A percentile compares a stretch with the other conserved stretches of the same genome.
phyloP scores from a whole-genome alignment of 2,888 invertebrate genomes.

The Drosophila nigritarsus region DNA sequence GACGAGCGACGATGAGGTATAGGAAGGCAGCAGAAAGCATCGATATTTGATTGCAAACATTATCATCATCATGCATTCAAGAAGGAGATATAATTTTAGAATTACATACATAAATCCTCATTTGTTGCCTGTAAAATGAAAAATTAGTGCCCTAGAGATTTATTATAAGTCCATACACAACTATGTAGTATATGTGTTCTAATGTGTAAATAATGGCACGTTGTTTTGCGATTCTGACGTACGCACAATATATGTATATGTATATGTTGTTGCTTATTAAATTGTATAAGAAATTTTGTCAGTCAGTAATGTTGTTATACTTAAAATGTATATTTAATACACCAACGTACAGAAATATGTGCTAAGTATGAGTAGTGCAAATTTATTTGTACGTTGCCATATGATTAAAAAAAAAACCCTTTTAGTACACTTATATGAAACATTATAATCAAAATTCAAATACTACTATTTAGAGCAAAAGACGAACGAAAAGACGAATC shows the following conservation, averaged over 20 bases:
- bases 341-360: neutral
- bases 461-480: slow-evolving; percentile 5
- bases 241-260: slow-evolving; percentile 18
- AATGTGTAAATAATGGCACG: slow-evolving; percentile 17
- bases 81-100: neutral
- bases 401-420: neutral
- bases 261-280: slow-evolving; percentile 60
- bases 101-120: slow-evolving; percentile 17
- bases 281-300: slow-evolving; percentile 21
- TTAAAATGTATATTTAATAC: slow-evolving; percentile 48
- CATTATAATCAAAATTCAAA: slow-evolving; percentile 15
- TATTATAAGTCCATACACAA: slow-evolving; percentile 12
- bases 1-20: slow-evolving; percentile 88
- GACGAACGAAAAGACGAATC: neutral
- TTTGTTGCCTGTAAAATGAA: slow-evolving; percentile 37
- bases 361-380: slow-evolving; percentile 1
- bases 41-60: neutral
- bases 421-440: slow-evolving; percentile 8
- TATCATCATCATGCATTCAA: neutral
- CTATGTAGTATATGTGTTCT: slow-evolving; percentile 1
- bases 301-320: slow-evolving; percentile 55
- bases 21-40: slow-evolving; percentile 21
- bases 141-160: slow-evolving; percentile 63
- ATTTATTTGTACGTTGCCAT: slow-evolving; percentile 1
- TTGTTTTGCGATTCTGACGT: slow-evolving; percentile 19